These are phyloP conservation scores for Herpetotheres cachinnans DNA, from an alignment of 2,113 vertebrate genomes.

Conservation along the genomic window DNA sequence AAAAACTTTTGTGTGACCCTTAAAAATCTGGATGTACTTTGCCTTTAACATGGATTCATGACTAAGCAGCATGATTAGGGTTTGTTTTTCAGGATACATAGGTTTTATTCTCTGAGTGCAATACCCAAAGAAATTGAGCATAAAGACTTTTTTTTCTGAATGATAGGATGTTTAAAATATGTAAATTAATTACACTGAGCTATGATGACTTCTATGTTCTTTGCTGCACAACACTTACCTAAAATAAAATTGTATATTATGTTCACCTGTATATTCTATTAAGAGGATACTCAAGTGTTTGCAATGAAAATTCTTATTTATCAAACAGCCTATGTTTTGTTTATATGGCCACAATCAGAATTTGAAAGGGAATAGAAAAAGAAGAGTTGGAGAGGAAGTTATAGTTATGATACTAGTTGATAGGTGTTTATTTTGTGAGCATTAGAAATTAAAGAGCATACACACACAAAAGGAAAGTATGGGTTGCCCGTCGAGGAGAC, in stretches of 20 bases:
- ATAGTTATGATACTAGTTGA: conserved; percentile 3
- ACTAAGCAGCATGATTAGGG: background rate
- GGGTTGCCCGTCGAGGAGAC: background rate
- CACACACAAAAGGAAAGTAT: background rate
- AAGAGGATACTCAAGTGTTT: background rate
- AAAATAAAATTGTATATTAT: background rate
- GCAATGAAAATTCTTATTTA: conserved; percentile 11
- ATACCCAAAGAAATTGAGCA: background rate
- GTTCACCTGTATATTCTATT: background rate
- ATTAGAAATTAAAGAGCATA: conserved; percentile 8
- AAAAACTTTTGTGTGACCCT: background rate
- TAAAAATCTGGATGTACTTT: background rate
- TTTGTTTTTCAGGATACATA: background rate
- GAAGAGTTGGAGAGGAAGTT: background rate
- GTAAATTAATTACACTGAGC: background rate
- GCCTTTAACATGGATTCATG: background rate
- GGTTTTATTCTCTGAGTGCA: background rate
- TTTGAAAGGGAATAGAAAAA: background rate
- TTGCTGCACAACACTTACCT: background rate
- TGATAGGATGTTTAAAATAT: background rate
- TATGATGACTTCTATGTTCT: background rate
- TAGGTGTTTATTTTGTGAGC: conserved; percentile 30
- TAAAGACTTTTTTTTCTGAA: background rate
- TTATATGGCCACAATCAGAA: background rate
- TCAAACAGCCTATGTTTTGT: background rate